Percentiles rank a stretch among this genome's conserved stretches.
phyloP scores from a whole-genome alignment of 2,888 invertebrate genomes.

The Tipula helvola region DNA sequence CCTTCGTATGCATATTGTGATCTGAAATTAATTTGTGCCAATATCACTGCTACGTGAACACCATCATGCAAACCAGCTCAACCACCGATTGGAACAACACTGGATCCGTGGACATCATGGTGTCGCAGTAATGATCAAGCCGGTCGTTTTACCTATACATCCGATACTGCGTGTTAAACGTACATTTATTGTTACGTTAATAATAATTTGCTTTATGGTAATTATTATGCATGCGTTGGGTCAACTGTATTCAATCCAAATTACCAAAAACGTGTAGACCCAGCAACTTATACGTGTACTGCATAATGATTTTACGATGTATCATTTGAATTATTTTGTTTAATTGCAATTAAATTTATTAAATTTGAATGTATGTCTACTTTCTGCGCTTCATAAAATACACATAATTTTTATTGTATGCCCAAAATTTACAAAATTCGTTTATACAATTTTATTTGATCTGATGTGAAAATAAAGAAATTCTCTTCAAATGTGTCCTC shows the following conservation, averaged over 20 bases:
- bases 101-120: neutral
- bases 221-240: neutral
- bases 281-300: neutral
- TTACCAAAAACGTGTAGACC: neutral
- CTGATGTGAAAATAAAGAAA: too few species aligned
- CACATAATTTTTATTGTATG: too few species aligned
- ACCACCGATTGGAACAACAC: neutral
- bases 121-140: neutral
- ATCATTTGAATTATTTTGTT: too few species aligned
- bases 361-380: too few species aligned
- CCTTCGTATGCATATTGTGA: neutral
- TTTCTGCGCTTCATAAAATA: neutral
- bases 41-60: neutral
- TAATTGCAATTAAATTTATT: too few species aligned
- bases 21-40: neutral
- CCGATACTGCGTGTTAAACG: neutral
- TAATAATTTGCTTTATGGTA: neutral
- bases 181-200: neutral
- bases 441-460: too few species aligned
- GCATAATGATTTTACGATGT: too few species aligned
- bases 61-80: constrained; percentile 5
- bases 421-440: too few species aligned
- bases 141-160: neutral
- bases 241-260: neutral
- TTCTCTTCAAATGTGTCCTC: too few species aligned